Conservation (phyloP, 1,140 invertebrate genomes). For the fruit fly (Drosophila melanogaster) region Release_6_plus_ISO1_MT NT_033777.3:14922001-14922500, state of each 20-base stretch:
- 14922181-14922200: background rate
- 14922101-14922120: background rate
- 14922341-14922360: constrained; percentile 36
- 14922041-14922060: too few relatives aligned
- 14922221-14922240: constrained; percentile 44
- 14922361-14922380: constrained; percentile 1
- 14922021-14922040: too few relatives aligned
- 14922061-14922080: too few relatives aligned
- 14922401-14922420: constrained; percentile 47
- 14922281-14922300: constrained; percentile 49
- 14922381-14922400: constrained; percentile 24
- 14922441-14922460: constrained; percentile 30
- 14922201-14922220: constrained; percentile 23
- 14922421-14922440: constrained; percentile 68
- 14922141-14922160: background rate
- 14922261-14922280: constrained; percentile 44
- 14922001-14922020: background rate
- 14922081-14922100: too few relatives aligned
- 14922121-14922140: background rate
- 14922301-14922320: constrained; percentile 46
- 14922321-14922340: constrained; percentile 71
- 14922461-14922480: constrained; percentile 39
- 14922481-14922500: constrained; percentile 72
- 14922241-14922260: constrained; percentile 51
- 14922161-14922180: background rate